These are phyloP conservation scores for Molanna angustata DNA, from an alignment of 2,888 invertebrate genomes.

Conservation along the genomic window DNA sequence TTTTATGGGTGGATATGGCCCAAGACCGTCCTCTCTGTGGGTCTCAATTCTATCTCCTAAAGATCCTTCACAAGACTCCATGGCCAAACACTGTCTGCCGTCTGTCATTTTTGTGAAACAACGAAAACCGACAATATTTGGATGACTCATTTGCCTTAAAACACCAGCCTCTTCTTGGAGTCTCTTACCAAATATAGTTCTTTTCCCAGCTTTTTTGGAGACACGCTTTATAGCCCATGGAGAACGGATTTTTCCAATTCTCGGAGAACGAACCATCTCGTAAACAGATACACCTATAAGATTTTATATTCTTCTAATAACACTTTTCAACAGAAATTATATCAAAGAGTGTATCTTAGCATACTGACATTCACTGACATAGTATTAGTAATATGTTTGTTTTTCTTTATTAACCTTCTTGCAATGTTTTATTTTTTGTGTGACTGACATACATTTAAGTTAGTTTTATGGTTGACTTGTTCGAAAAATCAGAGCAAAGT, in stretches of 20 bases:
- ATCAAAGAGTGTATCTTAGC: neutral
- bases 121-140: conserved; percentile 79
- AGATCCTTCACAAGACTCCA: conserved; percentile 74
- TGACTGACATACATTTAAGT: too few relatives aligned
- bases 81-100: conserved; percentile 64
- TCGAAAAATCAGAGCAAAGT: too few relatives aligned
- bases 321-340: neutral
- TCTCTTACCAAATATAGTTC: conserved; percentile 45
- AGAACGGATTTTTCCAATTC: conserved; percentile 64
- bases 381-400: too few relatives aligned
- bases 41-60: conserved; percentile 74
- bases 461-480: too few relatives aligned
- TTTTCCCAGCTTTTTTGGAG: conserved; percentile 46
- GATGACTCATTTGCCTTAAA: conserved; percentile 66
- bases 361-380: too few relatives aligned
- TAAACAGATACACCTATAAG: conserved; percentile 71
- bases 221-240: conserved; percentile 86
- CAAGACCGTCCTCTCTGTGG: conserved; percentile 53
- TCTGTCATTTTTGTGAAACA: conserved; percentile 54
- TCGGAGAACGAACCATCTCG: conserved; percentile 70
- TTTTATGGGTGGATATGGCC: conserved; percentile 59
- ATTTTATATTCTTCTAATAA: neutral
- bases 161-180: conserved; percentile 70
- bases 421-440: too few relatives aligned
- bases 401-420: too few relatives aligned